Conservation (phyloP, 2,888 invertebrate genomes). For the Pomacea canaliculata region DNA sequence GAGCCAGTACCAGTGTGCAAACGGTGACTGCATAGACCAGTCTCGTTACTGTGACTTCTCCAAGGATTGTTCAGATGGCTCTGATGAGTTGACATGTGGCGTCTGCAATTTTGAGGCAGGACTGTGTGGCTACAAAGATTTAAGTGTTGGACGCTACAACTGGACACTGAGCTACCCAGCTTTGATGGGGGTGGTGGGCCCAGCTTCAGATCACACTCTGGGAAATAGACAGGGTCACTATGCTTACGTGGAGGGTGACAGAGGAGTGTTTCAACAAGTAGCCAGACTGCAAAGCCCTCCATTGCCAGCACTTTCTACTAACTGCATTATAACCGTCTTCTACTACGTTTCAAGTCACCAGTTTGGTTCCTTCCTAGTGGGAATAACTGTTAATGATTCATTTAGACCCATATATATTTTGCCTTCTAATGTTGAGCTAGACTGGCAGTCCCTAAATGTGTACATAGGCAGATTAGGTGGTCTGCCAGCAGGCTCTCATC, state of each 20-base stretch:
- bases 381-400: constrained; percentile 34
- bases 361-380: constrained; percentile 39
- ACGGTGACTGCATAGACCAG: constrained; percentile 46
- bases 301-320: constrained; percentile 38
- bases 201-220: constrained; percentile 52
- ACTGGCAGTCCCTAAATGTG: constrained; percentile 6
- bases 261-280: constrained; percentile 38
- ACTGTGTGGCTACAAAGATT: constrained; percentile 58
- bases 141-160: constrained; percentile 52
- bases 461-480: constrained; percentile 17
- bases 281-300: constrained; percentile 49
- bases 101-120: constrained; percentile 62
- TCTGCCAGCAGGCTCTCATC: constrained; percentile 1
- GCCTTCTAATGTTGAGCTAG: neutral
- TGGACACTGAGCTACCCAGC: constrained; percentile 47
- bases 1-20: constrained; percentile 50
- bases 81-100: constrained; percentile 61
- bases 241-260: constrained; percentile 54
- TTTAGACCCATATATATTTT: constrained; percentile 30
- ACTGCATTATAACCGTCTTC: constrained; percentile 61
- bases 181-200: constrained; percentile 40
- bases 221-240: constrained; percentile 54
- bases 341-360: constrained; percentile 64
- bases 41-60: constrained; percentile 56
- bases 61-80: constrained; percentile 50